These are phyloP conservation scores for Morelia viridis DNA, from an alignment of 2,797 vertebrate species.

Conservation along the genomic window DNA sequence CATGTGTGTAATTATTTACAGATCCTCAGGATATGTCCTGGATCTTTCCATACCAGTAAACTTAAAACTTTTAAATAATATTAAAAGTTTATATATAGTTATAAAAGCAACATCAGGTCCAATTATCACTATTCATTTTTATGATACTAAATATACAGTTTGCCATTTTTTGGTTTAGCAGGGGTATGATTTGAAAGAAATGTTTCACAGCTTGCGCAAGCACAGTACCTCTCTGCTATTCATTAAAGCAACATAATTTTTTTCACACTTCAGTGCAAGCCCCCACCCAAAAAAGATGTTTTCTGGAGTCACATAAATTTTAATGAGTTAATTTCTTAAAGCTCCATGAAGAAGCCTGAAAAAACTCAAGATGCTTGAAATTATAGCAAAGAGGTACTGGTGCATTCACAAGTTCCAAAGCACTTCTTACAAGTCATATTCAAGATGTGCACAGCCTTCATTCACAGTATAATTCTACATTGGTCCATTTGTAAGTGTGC, in stretches of 20 bases:
- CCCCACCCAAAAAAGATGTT: neutral
- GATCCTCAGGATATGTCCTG: constrained; percentile 46
- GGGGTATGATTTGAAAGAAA: neutral
- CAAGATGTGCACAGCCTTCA: neutral
- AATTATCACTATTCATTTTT: constrained; percentile 61
- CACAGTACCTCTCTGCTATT: neutral
- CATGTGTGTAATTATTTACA: constrained; percentile 50
- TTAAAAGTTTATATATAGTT: constrained; percentile 57
- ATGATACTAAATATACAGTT: constrained; percentile 65
- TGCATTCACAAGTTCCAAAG: neutral
- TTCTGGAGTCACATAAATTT: neutral
- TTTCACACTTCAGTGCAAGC: neutral
- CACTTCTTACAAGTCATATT: neutral
- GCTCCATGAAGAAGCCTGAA: neutral
- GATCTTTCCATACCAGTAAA: constrained; percentile 57
- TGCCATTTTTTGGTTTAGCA: constrained; percentile 63
- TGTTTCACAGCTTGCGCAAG: neutral
- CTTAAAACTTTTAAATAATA: constrained; percentile 57
- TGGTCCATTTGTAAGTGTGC: neutral
- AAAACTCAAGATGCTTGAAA: neutral
- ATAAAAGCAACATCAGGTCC: constrained; percentile 50
- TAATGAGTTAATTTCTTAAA: neutral
- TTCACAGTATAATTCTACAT: neutral
- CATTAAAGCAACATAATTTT: neutral
- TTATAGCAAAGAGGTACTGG: neutral